Evolutionary conservation across 2,113 vertebrate species (phyloP).

Genomic region (Albula glossodonta): DNA sequence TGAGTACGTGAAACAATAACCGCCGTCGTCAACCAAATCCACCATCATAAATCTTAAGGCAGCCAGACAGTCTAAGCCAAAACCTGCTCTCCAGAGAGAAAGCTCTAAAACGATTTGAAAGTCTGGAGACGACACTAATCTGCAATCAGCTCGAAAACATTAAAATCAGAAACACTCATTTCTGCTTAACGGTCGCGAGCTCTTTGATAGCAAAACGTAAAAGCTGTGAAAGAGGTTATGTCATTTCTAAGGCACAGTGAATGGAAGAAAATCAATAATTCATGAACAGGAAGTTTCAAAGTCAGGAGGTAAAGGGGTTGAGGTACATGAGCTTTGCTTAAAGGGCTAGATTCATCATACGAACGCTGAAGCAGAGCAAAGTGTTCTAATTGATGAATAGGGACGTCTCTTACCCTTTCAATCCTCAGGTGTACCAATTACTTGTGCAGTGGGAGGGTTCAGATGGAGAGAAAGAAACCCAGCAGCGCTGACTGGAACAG

Average conservation of each 20-base stretch:
- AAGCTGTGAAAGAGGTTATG: no score
- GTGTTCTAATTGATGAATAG: not conserved
- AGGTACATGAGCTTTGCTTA: not conserved
- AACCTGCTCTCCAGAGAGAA: no score
- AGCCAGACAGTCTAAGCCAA: no score
- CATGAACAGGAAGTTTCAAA: not conserved
- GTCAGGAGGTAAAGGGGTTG: not conserved
- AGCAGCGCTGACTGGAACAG: not conserved
- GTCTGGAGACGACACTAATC: no score
- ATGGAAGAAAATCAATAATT: not conserved
- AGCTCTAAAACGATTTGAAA: no score
- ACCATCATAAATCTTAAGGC: no score
- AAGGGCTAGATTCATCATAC: not conserved
- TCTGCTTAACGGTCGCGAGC: no score
- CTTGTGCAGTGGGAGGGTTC: not conserved
- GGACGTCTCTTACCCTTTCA: not conserved
- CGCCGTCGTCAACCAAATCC: no score
- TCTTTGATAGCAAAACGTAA: no score
- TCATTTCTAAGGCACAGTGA: not conserved
- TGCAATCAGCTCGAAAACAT: no score
- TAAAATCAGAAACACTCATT: no score
- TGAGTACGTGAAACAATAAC: no score
- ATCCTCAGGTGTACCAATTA: conserved; percentile 19
- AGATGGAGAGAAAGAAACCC: not conserved
- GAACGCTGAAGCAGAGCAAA: not conserved